phyloP scores from a whole-genome alignment of 2,113 vertebrate species.

The Oxyura jamaicensis region DNA sequence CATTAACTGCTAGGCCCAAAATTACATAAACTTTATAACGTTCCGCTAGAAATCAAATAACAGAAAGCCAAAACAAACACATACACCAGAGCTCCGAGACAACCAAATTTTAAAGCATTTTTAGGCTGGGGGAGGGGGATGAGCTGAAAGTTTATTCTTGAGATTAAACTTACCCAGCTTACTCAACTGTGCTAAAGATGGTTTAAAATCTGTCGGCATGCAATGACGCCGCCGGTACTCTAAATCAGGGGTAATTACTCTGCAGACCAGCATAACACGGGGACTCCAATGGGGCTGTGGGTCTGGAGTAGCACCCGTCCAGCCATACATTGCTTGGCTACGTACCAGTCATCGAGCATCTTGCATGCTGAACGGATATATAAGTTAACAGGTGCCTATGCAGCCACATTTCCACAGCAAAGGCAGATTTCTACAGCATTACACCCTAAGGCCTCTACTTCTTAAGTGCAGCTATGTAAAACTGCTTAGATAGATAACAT shows the following conservation, averaged over 20 bases:
- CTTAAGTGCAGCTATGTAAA: not conserved
- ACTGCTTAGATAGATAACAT: not conserved
- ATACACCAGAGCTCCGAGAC: not conserved
- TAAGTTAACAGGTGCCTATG: not conserved
- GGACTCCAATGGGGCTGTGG: rapidly evolving
- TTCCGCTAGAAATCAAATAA: slow-evolving; percentile 66
- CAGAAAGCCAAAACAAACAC: slow-evolving; percentile 58
- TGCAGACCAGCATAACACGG: not conserved
- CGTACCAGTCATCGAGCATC: not conserved
- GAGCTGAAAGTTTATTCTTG: not conserved
- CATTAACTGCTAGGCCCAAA: slow-evolving; percentile 69
- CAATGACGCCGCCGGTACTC: not conserved
- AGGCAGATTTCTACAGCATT: not conserved
- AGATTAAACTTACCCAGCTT: not conserved
- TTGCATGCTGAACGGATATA: rapidly evolving
- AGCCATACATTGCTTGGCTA: no score
- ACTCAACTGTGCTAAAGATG: not conserved
- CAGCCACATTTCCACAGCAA: not conserved
- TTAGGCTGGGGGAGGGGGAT: not conserved
- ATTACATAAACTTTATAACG: slow-evolving; percentile 67
- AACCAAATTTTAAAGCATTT: slow-evolving; percentile 13
- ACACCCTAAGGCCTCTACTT: not conserved
- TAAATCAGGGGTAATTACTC: not conserved
- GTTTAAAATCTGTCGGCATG: not conserved
- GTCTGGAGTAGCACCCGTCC: not conserved